These are phyloP conservation scores for Heloderma charlesbogerti DNA, from an alignment of 2,113 vertebrate genomes.

Conservation along the genomic window DNA sequence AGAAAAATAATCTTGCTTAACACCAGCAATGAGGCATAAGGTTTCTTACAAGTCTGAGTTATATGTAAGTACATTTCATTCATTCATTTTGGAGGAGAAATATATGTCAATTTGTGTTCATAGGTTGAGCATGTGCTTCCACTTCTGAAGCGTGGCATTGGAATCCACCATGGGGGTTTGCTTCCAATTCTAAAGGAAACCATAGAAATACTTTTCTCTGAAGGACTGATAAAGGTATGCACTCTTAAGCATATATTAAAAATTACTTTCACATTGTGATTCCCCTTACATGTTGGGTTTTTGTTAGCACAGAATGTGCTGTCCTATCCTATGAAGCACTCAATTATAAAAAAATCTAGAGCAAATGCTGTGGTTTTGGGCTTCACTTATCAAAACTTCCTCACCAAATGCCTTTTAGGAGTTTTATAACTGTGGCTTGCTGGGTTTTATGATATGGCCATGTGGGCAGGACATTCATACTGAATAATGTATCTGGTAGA, in stretches of 20 bases:
- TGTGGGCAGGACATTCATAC: neutral
- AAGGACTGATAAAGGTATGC: slow-evolving; percentile 94
- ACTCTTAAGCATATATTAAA: slow-evolving; percentile 2
- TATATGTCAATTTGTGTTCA: slow-evolving; percentile 19
- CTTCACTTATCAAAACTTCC: neutral
- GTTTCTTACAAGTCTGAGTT: neutral
- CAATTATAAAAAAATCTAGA: neutral
- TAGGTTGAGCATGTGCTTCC: slow-evolving; percentile 90
- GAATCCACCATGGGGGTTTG: slow-evolving; percentile 96
- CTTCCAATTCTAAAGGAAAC: slow-evolving; percentile 99
- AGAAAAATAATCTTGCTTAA: neutral
- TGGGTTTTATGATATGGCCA: neutral
- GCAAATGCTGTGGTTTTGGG: neutral
- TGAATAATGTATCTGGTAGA: neutral
- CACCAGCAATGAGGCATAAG: neutral
- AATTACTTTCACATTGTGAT: neutral
- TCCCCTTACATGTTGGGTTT: neutral
- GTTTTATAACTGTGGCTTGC: neutral
- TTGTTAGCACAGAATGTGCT: neutral
- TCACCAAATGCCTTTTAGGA: neutral
- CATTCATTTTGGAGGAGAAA: neutral
- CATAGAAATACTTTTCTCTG: slow-evolving; percentile 98
- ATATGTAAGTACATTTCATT: neutral
- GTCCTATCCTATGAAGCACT: neutral
- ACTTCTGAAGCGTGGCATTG: slow-evolving; percentile 94